Conservation (phyloP, 2,113 vertebrate genomes). For the Paramormyrops kingsleyae region DNA sequence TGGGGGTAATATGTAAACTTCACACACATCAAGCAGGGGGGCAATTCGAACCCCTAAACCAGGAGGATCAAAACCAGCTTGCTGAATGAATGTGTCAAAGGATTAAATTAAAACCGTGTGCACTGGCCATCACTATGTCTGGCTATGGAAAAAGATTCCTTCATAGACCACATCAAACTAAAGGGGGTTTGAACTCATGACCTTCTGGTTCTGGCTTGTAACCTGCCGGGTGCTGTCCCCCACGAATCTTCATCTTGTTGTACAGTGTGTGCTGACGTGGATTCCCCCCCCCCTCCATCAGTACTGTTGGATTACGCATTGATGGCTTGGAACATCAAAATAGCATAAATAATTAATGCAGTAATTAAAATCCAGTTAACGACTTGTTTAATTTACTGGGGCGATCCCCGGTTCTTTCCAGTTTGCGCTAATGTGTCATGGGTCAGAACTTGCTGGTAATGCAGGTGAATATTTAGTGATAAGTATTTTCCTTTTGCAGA, state of each 20-base stretch:
- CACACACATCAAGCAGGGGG: background rate
- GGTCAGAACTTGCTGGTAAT: background rate
- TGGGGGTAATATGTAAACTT: background rate
- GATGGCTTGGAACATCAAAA: background rate
- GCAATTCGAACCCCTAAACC: background rate
- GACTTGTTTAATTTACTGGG: background rate
- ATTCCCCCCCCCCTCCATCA: background rate
- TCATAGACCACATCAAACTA: background rate
- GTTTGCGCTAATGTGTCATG: background rate
- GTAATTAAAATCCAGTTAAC: background rate
- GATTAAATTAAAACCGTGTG: background rate
- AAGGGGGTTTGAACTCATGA: background rate
- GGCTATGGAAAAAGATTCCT: background rate
- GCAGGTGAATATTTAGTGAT: background rate
- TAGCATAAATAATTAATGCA: background rate
- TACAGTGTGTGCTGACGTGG: background rate
- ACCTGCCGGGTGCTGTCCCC: background rate
- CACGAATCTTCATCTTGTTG: background rate
- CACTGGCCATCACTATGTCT: background rate
- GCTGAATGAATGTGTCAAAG: background rate
- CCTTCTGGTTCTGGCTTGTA: background rate
- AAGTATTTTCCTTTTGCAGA: background rate
- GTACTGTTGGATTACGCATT: background rate
- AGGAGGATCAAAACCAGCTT: background rate
- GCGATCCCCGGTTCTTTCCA: background rate